Evolutionary conservation across 2,797 vertebrate species (phyloP).

Genomic region (Lutjanus campechanus): DNA sequence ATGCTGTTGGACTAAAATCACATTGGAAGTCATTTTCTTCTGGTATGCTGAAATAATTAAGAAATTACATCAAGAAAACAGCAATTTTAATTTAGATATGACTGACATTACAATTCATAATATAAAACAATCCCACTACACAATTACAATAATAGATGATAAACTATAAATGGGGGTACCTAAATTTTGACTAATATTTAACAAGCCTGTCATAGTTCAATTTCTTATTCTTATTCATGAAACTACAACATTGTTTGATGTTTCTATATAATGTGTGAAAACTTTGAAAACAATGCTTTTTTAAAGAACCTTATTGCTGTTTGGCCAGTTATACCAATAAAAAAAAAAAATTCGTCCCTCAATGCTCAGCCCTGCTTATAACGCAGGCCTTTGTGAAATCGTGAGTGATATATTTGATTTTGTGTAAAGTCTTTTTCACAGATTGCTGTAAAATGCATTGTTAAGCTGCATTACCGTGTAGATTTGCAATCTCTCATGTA

Average conservation of each 20-base stretch:
- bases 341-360: background rate
- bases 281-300: background rate
- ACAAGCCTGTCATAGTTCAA: background rate
- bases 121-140: background rate
- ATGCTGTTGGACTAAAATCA: background rate
- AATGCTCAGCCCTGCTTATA: background rate
- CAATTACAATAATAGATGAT: background rate
- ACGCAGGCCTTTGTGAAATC: background rate
- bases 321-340: background rate
- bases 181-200: background rate
- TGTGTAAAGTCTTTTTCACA: background rate
- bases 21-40: background rate
- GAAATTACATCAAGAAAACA: background rate
- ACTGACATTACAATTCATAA: background rate
- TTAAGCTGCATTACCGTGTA: background rate
- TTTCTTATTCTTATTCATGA: background rate
- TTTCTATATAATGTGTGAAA: background rate
- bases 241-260: background rate
- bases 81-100: background rate
- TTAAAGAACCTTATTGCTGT: background rate
- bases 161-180: background rate
- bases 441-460: constrained; percentile 23
- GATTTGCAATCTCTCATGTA: background rate
- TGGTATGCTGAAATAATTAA: background rate
- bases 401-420: constrained; percentile 3